Base-by-base conservation (phyloP, 2,797 vertebrate genomes). In the Phrynocephalus vlangalii region DNA sequence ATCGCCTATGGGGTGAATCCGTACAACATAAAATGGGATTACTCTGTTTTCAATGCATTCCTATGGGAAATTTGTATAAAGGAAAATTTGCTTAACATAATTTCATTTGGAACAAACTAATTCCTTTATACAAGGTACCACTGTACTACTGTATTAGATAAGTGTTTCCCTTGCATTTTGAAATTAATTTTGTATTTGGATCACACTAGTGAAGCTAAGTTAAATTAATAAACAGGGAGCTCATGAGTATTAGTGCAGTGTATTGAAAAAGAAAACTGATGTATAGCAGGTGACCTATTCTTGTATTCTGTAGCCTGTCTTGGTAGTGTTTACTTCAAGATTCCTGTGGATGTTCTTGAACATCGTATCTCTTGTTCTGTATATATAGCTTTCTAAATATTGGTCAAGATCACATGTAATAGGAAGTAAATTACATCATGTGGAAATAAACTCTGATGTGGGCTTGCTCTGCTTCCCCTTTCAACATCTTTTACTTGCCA, bases 291-390 rank as follows among this genome's bases (percentile, higher is more conserved):
- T 6, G 72, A 11, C 9, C 56, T 73, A 22, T 30, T 75, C n/a
- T 60, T 33, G 8, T 73, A 33, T 26, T 30, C 13, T n/a, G 1
- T 63, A 73, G n/a, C 15, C n/a, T 76, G 44, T 38, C 5, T 76
- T 76, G 56, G 72, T 68, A 87, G 67, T 63, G 33, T 87, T 73
- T 82, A 60, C 28, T 28, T 28, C 70, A 15, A 20, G 63, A 79
- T 70, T 71, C 66, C 67, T 56, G 24, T 50, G 20, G 68, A 18
- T 86, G 63, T 75, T 33, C 33, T 66, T 82, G 70, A 81, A 75
- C 70, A 81, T 73, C 60, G 28, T 28, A 66, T 66, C 70, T 16
- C 52, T 78, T 84, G 16, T 24, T 52, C 72, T 68, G 67, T 60
- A 6, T 30, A 50, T 83, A 52, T 24, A 20, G 48, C 50, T 44